Evolutionary conservation across 1,140 invertebrate genomes (phyloP).

Genomic region (Polypedilum pembai): DNA sequence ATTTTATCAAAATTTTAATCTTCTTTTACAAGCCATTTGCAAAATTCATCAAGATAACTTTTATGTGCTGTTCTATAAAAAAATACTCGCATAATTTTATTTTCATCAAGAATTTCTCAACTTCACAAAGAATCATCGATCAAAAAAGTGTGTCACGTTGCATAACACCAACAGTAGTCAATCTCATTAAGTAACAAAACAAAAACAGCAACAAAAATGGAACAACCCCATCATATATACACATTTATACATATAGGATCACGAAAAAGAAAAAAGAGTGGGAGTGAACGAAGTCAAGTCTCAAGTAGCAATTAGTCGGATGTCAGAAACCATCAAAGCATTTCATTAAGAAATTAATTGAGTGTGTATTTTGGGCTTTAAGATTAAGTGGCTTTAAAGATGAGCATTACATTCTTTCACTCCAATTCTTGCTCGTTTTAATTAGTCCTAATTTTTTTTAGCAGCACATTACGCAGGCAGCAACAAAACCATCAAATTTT

Average conservation of each 20-base stretch:
- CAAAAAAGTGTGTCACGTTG: too few relatives aligned
- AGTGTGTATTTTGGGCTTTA: background rate
- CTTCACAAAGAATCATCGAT: too few relatives aligned
- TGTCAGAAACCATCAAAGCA: constrained; percentile 17
- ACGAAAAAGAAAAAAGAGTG: background rate
- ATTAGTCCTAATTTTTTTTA: background rate
- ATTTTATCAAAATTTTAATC: too few relatives aligned
- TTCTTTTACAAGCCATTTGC: too few relatives aligned
- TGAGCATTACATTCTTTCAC: background rate
- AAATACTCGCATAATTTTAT: too few relatives aligned
- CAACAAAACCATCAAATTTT: background rate
- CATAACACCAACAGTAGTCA: too few relatives aligned
- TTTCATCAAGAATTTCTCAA: too few relatives aligned
- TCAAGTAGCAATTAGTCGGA: constrained; percentile 10
- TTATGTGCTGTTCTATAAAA: too few relatives aligned
- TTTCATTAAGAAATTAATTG: constrained; percentile 14
- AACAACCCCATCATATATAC: background rate
- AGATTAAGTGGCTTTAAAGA: background rate
- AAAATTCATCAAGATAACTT: too few relatives aligned
- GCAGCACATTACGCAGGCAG: background rate
- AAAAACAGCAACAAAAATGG: too few relatives aligned
- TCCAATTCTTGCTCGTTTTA: background rate
- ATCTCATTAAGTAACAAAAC: too few relatives aligned
- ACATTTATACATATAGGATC: background rate
- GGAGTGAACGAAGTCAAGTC: background rate